A percentile compares a stretch with the other conserved stretches of the same genome.
These are phyloP conservation scores for Tipula confusa DNA, from an alignment of 2,888 invertebrate genomes.

Conservation along the genomic window DNA sequence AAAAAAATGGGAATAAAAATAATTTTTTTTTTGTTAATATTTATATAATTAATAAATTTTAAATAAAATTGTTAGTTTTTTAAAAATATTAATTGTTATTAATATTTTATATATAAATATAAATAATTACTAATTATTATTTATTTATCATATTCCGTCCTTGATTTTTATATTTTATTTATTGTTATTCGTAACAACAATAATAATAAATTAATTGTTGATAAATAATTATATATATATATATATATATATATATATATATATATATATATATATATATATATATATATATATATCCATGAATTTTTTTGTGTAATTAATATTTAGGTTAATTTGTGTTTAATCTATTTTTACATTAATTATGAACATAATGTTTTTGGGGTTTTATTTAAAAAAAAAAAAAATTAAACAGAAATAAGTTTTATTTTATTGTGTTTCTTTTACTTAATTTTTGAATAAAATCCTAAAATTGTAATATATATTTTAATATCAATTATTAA, in stretches of 20 bases:
- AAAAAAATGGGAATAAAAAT: conserved; percentile 21
- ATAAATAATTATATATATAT: background rate
- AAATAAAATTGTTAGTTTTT: background rate
- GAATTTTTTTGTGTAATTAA: background rate
- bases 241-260: no score
- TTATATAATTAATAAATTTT: background rate
- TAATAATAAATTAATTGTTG: conserved; percentile 3
- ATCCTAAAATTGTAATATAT: background rate
- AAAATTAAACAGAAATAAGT: background rate
- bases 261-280: no score
- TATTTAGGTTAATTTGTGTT: background rate
- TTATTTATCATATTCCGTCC: background rate
- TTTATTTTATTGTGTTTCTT: background rate
- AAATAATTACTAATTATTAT: conserved; percentile 5
- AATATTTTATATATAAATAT: background rate
- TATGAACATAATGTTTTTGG: background rate
- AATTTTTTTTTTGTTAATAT: background rate
- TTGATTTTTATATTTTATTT: background rate
- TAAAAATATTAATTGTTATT: background rate
- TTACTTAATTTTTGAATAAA: background rate
- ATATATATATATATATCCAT: no score
- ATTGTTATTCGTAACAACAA: background rate
- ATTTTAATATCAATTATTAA: background rate
- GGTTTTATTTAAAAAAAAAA: background rate
- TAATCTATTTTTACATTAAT: background rate